Evolutionary conservation across 2,797 vertebrate species (phyloP).

Genomic region (Gymnoscopelus braueri): DNA sequence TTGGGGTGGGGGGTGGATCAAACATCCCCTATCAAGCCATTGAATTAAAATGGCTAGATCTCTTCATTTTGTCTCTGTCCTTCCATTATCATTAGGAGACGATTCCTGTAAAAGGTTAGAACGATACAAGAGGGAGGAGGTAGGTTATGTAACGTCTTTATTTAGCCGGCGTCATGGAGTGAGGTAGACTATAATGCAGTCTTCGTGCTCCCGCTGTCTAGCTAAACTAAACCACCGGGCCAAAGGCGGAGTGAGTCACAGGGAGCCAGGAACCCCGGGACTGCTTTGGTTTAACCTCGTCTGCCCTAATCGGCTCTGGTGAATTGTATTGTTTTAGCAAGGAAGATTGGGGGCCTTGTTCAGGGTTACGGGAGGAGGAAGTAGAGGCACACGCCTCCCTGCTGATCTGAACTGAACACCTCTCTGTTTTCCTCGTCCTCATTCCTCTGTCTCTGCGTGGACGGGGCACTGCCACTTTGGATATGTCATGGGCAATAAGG

Average conservation of each 20-base stretch:
- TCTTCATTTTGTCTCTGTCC: background rate
- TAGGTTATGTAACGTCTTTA: slow-evolving; percentile 14
- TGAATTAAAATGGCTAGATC: slow-evolving; percentile 1
- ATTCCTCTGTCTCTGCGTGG: slow-evolving; percentile 45
- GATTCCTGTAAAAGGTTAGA: slow-evolving; percentile 1
- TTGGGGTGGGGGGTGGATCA: background rate
- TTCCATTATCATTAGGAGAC: background rate
- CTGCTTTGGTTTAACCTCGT: slow-evolving; percentile 53
- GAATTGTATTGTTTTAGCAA: slow-evolving; percentile 68
- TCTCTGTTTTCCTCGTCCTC: slow-evolving; percentile 28
- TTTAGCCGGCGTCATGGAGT: slow-evolving; percentile 23
- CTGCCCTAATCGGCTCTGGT: slow-evolving; percentile 42
- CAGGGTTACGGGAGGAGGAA: slow-evolving; percentile 31
- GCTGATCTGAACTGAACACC: slow-evolving; percentile 41
- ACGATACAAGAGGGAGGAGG: background rate
- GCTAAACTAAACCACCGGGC: slow-evolving; percentile 22
- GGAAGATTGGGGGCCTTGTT: slow-evolving; percentile 44
- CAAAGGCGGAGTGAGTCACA: slow-evolving; percentile 18
- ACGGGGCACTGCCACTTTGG: slow-evolving; percentile 83
- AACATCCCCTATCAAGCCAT: background rate
- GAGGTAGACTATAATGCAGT: slow-evolving; percentile 8
- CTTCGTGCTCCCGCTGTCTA: slow-evolving; percentile 21
- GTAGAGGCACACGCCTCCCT: slow-evolving; percentile 25
- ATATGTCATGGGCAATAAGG: slow-evolving; percentile 89
- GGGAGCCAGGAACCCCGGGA: slow-evolving; percentile 27